Percentiles rank a stretch among this genome's conserved stretches.
Conservation (phyloP, 2,797 vertebrate genomes). For the Decapterus maruadsi region DNA sequence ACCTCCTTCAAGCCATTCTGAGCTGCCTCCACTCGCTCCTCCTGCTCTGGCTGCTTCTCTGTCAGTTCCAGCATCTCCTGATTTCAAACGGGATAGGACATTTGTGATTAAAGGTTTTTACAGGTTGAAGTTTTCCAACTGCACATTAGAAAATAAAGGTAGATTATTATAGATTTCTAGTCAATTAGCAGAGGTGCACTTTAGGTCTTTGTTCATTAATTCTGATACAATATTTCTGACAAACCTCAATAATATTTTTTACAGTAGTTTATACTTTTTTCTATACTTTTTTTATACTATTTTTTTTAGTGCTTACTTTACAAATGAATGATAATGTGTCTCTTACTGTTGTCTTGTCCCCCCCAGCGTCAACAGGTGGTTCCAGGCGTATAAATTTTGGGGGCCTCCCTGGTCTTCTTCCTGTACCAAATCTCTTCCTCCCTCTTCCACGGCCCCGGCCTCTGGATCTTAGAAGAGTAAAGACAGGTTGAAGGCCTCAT, state of each 20-base stretch:
- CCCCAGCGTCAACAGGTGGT: conserved; percentile 84
- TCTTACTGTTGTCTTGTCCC: conserved; percentile 90
- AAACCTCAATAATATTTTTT: neutral
- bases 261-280: too few relatives aligned
- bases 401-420: conserved; percentile 92
- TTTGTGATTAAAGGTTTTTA: neutral
- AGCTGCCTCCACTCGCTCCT: conserved; percentile 82
- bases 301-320: neutral
- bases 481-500: neutral
- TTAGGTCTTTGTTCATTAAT: neutral
- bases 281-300: too few relatives aligned
- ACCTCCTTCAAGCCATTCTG: conserved; percentile 91
- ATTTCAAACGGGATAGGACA: neutral
- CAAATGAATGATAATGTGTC: neutral
- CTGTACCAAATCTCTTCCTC: conserved; percentile 93
- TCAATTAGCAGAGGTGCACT: neutral
- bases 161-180: neutral
- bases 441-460: conserved; percentile 93
- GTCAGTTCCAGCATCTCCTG: conserved; percentile 92
- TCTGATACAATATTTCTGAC: neutral
- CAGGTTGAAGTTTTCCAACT: too few relatives aligned
- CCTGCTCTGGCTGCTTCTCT: conserved; percentile 88
- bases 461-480: conserved; percentile 86
- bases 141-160: neutral
- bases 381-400: conserved; percentile 95